These are phyloP conservation scores for Parotocinclus haroldoi DNA, from an alignment of 2,797 vertebrate species.

Conservation along the genomic window DNA sequence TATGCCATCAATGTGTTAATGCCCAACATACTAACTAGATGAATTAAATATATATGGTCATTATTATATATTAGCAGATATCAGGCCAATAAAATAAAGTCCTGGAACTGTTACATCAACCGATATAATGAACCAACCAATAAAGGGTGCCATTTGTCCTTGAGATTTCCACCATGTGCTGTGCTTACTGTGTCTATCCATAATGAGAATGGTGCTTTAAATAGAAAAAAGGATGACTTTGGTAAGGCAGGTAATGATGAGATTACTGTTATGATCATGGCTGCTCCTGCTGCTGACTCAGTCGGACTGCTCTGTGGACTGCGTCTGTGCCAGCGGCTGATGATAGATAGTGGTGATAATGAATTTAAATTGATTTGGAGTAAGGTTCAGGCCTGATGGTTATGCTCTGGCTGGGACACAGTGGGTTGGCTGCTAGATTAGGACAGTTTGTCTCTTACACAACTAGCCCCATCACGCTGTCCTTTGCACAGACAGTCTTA, in stretches of 20 bases:
- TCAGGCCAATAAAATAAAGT: too few species aligned
- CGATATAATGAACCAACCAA: too few species aligned
- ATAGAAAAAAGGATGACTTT: constrained; percentile 21
- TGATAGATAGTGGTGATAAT: constrained; percentile 27
- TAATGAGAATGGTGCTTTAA: constrained; percentile 24
- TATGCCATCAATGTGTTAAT: too few species aligned
- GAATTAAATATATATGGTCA: too few species aligned
- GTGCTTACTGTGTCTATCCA: constrained; percentile 14
- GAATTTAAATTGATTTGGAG: constrained; percentile 33
- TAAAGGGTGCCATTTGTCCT: constrained; percentile 13
- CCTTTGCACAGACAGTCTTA: constrained; percentile 10
- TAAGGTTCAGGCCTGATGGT: background rate
- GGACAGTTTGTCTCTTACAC: background rate
- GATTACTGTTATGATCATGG: constrained; percentile 21
- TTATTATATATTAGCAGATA: too few species aligned
- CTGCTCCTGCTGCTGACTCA: constrained; percentile 27
- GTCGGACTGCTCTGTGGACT: constrained; percentile 1
- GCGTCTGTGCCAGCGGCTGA: background rate
- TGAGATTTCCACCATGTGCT: constrained; percentile 3
- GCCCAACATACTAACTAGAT: too few species aligned
- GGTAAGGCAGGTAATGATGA: constrained; percentile 27
- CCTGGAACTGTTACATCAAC: too few species aligned
- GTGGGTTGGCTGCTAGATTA: background rate
- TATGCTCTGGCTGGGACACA: background rate
- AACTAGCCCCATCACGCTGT: background rate